Evolutionary conservation across 2,797 vertebrate species (phyloP).

Genomic region (Muscicapa striata): DNA sequence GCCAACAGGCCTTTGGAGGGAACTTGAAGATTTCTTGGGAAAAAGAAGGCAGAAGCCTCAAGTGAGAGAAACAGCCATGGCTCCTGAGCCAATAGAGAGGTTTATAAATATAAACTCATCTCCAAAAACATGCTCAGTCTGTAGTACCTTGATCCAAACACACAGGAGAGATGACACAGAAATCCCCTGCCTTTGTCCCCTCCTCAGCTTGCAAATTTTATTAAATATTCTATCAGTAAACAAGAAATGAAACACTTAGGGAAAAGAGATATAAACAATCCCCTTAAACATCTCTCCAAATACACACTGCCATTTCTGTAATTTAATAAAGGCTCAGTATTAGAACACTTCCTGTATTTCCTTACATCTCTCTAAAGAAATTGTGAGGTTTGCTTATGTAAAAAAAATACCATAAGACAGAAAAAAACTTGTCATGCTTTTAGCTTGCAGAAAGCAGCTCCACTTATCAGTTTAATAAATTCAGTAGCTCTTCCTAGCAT

Average conservation of each 20-base stretch:
- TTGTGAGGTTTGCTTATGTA: not conserved
- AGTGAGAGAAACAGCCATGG: not conserved
- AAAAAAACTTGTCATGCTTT: not conserved
- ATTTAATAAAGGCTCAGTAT: not conserved
- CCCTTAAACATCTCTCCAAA: not conserved
- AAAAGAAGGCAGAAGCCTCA: not conserved
- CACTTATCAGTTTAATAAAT: not conserved
- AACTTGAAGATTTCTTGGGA: not conserved
- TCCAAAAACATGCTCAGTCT: not conserved
- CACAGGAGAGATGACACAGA: not conserved
- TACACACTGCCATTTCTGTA: not conserved
- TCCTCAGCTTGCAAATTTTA: not conserved
- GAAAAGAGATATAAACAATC: not conserved
- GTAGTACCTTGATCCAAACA: not conserved
- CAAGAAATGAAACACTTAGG: not conserved
- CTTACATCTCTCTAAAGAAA: not conserved
- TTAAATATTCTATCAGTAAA: not conserved
- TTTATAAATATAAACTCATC: not conserved
- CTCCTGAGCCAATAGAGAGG: not conserved
- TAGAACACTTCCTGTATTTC: not conserved
- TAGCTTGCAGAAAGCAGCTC: not conserved
- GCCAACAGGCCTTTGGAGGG: not conserved
- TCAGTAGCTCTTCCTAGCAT: not conserved
- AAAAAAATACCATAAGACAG: not conserved
- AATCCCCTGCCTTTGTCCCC: not conserved